Percentiles rank a stretch among this genome's conserved stretches.
phyloP scores from a whole-genome alignment of 2,113 vertebrate genomes.

The Cyprinodon tularosa region DNA sequence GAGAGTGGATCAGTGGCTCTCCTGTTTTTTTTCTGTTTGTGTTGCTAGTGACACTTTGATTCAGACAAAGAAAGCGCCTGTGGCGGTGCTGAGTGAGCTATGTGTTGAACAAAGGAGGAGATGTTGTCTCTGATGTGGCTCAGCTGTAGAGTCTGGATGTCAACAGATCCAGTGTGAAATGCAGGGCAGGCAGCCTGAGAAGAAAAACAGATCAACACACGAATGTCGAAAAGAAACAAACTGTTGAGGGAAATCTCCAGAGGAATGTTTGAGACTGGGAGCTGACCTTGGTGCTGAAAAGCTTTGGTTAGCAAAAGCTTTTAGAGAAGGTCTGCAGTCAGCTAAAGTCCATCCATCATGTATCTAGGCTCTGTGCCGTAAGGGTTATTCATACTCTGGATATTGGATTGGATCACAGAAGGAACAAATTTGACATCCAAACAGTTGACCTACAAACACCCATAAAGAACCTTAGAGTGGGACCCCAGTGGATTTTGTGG shows the following conservation, averaged over 20 bases:
- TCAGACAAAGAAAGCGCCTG: conserved; percentile 56
- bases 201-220: background rate
- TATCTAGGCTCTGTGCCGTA: no score
- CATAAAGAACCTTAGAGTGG: no score
- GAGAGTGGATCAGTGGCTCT: background rate
- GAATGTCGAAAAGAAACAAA: background rate
- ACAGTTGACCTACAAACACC: no score
- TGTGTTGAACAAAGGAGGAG: conserved; percentile 23
- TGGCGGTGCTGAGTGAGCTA: conserved; percentile 16
- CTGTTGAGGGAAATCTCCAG: background rate
- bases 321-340: no score
- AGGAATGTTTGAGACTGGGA: background rate
- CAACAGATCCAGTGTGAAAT: background rate
- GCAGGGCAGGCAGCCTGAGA: no score
- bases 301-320: no score
- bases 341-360: no score
- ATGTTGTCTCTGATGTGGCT: conserved; percentile 6
- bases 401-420: no score
- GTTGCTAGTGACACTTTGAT: conserved; percentile 50
- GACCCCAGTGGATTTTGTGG: no score
- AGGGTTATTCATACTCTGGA: no score
- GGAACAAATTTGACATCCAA: no score
- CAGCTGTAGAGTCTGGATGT: background rate
- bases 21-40: conserved; percentile 8
- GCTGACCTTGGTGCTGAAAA: background rate